These are phyloP conservation scores for Hemistola chrysoprasaria DNA, from an alignment of 2,888 invertebrate genomes.

Conservation along the genomic window DNA sequence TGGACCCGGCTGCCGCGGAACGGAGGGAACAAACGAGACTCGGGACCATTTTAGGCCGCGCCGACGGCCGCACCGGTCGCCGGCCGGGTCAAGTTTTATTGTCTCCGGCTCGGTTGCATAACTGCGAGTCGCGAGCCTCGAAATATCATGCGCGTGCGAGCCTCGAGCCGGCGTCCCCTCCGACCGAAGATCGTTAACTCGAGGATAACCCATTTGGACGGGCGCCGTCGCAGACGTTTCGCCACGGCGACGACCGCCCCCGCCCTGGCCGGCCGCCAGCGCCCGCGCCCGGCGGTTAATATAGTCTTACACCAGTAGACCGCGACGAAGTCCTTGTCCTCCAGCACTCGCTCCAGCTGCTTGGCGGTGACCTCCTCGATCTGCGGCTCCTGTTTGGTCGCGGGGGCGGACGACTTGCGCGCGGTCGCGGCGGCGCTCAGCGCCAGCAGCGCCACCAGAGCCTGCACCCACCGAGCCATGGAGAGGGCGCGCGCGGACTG, in stretches of 20 bases:
- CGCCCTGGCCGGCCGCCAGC: conserved; percentile 57
- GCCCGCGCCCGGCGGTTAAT: conserved; percentile 50
- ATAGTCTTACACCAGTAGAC: conserved; percentile 96
- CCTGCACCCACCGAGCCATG: conserved; percentile 80
- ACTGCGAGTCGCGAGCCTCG: conserved; percentile 54
- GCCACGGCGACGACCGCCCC: conserved; percentile 56
- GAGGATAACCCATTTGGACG: conserved; percentile 71
- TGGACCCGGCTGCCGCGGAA: conserved; percentile 65
- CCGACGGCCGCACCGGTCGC: conserved; percentile 61
- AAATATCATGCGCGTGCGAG: conserved; percentile 58
- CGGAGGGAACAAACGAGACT: conserved; percentile 73
- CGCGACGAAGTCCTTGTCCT: conserved; percentile 96
- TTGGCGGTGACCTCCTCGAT: conserved; percentile 97
- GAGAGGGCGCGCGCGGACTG: conserved; percentile 78
- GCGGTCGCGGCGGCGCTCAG: conserved; percentile 77
- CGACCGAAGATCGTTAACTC: conserved; percentile 73
- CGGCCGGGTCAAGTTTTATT: conserved; percentile 76
- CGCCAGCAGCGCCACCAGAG: conserved; percentile 77
- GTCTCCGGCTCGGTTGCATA: conserved; percentile 75
- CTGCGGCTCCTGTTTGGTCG: conserved; percentile 84
- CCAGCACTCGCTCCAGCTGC: conserved; percentile 93
- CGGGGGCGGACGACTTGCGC: conserved; percentile 63
- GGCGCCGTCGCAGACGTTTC: conserved; percentile 65
- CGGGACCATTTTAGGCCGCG: conserved; percentile 78
- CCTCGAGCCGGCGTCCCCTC: conserved; percentile 49